Evolutionary conservation across 2,797 vertebrate species (phyloP).

Genomic region (Phylloscopus collybita): DNA sequence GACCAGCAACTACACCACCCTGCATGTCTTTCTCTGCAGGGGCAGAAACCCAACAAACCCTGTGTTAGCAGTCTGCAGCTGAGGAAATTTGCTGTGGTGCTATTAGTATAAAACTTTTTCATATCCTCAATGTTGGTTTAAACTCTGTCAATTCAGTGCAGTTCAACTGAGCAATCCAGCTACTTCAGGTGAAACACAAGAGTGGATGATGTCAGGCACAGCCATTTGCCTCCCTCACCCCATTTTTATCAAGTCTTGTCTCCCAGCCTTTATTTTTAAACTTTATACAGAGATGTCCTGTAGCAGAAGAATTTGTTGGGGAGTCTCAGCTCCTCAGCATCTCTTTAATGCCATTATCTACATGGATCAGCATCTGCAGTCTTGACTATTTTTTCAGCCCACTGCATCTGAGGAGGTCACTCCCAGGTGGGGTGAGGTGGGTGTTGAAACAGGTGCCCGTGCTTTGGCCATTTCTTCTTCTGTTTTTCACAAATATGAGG

Average conservation of each 20-base stretch:
- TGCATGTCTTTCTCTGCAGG: background rate
- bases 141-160: background rate
- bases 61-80: background rate
- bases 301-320: background rate
- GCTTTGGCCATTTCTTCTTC: background rate
- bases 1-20: background rate
- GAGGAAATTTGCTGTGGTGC: background rate
- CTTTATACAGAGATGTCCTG: background rate
- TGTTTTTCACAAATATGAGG: background rate
- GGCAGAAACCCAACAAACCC: background rate
- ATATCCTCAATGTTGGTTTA: background rate
- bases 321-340: background rate
- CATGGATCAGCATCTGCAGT: background rate
- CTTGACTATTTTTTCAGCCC: background rate
- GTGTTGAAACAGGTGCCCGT: accelerated
- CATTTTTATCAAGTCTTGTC: background rate
- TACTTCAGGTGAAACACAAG: background rate
- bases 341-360: background rate
- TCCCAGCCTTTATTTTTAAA: background rate
- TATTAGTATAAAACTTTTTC: background rate
- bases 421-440: background rate
- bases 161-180: background rate
- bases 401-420: background rate
- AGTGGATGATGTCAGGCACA: background rate
- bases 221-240: accelerated